These are phyloP conservation scores for Gnathonemus longibarbis DNA, from an alignment of 2,113 vertebrate genomes.

Conservation along the genomic window DNA sequence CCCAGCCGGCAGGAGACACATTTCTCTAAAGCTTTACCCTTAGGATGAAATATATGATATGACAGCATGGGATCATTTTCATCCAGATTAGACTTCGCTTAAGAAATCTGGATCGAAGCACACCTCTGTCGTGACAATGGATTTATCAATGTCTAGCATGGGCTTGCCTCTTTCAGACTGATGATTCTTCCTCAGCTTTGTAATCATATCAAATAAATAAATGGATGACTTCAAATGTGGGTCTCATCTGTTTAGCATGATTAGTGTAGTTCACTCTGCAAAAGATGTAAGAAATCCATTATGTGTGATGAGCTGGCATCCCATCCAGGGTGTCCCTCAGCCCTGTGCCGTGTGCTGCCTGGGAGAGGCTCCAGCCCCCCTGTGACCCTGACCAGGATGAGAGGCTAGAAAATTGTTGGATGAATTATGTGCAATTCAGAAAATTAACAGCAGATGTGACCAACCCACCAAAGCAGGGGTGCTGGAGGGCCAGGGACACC, in stretches of 20 bases:
- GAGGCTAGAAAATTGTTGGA: not conserved
- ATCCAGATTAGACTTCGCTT: not conserved
- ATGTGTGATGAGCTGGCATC: not conserved
- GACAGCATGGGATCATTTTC: not conserved
- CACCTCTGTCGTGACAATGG: not conserved
- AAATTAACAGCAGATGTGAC: not conserved
- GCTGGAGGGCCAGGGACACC: not conserved
- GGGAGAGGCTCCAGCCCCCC: not conserved
- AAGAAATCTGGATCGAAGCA: not conserved
- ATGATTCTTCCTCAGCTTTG: not conserved
- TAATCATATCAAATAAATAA: not conserved
- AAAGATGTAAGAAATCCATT: not conserved
- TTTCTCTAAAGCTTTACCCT: not conserved
- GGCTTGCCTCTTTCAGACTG: not conserved
- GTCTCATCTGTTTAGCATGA: not conserved
- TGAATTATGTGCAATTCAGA: not conserved
- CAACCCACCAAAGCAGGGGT: not conserved
- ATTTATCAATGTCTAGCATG: not conserved
- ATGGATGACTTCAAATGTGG: not conserved
- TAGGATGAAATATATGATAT: not conserved
- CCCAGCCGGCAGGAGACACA: not conserved
- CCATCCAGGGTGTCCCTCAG: not conserved
- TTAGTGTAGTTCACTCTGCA: not conserved
- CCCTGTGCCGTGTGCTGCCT: not conserved
- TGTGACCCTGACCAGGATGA: not conserved